Conservation (phyloP, 2,888 invertebrate genomes). For the Ditula angustiorana region DNA sequence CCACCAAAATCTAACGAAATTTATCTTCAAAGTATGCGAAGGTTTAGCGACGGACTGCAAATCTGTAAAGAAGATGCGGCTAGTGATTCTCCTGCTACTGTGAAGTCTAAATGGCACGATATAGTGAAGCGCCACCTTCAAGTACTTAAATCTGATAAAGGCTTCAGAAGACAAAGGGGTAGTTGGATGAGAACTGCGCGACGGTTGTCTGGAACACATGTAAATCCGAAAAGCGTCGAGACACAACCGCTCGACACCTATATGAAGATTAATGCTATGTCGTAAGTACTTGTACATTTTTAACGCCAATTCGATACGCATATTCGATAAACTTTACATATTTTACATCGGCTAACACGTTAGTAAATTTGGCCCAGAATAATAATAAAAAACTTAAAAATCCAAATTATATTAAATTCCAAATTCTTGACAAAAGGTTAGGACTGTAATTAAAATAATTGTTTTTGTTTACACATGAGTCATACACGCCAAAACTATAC, state of each 20-base stretch:
- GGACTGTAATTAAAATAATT: too few relatives aligned
- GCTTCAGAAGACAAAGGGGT: slow-evolving; percentile 77
- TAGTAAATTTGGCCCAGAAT: too few relatives aligned
- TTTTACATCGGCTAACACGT: too few relatives aligned
- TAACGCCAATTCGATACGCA: background rate
- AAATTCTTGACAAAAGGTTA: too few relatives aligned
- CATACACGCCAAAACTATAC: too few relatives aligned
- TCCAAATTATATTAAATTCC: too few relatives aligned
- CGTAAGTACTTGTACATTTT: slow-evolving; percentile 67
- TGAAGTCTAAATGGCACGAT: slow-evolving; percentile 83
- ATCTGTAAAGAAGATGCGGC: slow-evolving; percentile 84
- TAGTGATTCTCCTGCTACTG: slow-evolving; percentile 81
- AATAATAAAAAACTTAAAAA: too few relatives aligned
- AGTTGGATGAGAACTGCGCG: slow-evolving; percentile 81
- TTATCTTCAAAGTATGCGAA: slow-evolving; percentile 80
- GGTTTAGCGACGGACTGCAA: slow-evolving; percentile 81
- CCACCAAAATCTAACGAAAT: slow-evolving; percentile 82
- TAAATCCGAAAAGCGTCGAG: slow-evolving; percentile 66
- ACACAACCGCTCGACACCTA: slow-evolving; percentile 71
- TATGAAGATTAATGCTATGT: slow-evolving; percentile 79
- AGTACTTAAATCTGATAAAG: slow-evolving; percentile 78
- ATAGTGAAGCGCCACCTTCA: slow-evolving; percentile 82
- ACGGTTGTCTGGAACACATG: slow-evolving; percentile 71
- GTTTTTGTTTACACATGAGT: too few relatives aligned
- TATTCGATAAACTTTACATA: background rate